These are phyloP conservation scores for Paguma larvata DNA, from an alignment of 2,797 vertebrate genomes.

Conservation along the genomic window DNA sequence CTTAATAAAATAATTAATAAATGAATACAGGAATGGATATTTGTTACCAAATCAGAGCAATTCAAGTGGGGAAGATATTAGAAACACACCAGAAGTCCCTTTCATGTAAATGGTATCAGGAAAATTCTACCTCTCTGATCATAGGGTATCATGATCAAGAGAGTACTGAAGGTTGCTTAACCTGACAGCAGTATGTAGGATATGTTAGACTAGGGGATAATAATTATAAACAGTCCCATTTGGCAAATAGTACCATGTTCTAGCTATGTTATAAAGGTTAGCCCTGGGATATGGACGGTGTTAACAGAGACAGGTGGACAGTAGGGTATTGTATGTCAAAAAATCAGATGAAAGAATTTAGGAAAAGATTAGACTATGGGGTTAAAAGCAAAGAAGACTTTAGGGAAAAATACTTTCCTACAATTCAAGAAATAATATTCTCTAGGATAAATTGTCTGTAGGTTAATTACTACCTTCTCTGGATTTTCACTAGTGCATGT, in stretches of 20 bases:
- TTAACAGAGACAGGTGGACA: not conserved
- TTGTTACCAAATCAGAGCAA: not conserved
- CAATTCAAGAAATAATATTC: slow-evolving; percentile 42
- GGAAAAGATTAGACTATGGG: not conserved
- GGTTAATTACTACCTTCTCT: slow-evolving; percentile 16
- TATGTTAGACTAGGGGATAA: no score
- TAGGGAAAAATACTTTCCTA: not conserved
- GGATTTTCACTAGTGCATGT: not conserved
- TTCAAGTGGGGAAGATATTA: not conserved
- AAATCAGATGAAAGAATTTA: not conserved
- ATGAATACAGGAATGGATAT: not conserved
- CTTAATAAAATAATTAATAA: not conserved
- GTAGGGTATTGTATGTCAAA: not conserved
- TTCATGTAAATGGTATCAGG: not conserved
- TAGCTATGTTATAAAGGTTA: not conserved
- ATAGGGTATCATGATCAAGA: not conserved
- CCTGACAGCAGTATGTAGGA: not conserved
- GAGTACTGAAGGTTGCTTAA: not conserved
- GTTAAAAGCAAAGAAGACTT: slow-evolving; percentile 4
- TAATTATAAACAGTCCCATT: not conserved
- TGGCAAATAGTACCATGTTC: not conserved
- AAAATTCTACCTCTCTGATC: not conserved
- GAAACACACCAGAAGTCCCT: not conserved
- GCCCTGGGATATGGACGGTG: not conserved
- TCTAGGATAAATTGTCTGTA: slow-evolving; percentile 1